Conservation (phyloP, 2,797 vertebrate species). For the Aldrovandia affinis region DNA sequence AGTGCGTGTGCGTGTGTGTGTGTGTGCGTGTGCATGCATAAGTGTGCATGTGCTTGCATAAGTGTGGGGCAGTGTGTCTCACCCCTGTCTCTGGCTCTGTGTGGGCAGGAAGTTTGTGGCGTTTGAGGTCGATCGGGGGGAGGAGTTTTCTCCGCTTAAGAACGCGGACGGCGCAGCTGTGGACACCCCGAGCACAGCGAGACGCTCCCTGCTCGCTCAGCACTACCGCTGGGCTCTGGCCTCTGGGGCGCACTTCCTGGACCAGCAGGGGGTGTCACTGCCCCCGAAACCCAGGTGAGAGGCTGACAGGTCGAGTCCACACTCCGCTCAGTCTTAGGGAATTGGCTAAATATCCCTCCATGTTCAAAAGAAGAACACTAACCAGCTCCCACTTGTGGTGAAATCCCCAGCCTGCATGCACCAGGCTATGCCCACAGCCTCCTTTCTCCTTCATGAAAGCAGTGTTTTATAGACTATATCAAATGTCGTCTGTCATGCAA, state of each 20-base stretch:
- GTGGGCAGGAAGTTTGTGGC: slow-evolving; percentile 84
- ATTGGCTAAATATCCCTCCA: too few relatives aligned
- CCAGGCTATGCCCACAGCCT: too few relatives aligned
- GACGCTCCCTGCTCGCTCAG: slow-evolving; percentile 79
- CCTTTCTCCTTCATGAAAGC: too few relatives aligned
- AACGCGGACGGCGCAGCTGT: slow-evolving; percentile 77
- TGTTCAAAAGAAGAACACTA: too few relatives aligned
- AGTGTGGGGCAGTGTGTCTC: too few relatives aligned
- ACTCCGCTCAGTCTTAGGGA: too few relatives aligned
- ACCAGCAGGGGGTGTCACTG: slow-evolving; percentile 64
- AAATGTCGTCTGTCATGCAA: too few relatives aligned
- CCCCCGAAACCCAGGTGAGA: slow-evolving; percentile 64
- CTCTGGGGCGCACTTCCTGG: slow-evolving; percentile 79
- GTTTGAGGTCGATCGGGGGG: slow-evolving; percentile 88
- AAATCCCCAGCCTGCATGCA: too few relatives aligned
- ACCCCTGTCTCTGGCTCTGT: too few relatives aligned
- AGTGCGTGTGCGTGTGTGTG: not conserved
- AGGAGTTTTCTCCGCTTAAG: slow-evolving; percentile 93
- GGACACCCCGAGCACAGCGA: slow-evolving; percentile 81
- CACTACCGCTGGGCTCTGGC: slow-evolving; percentile 85
- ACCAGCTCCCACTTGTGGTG: too few relatives aligned
- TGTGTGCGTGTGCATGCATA: not conserved
- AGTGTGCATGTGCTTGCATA: too few relatives aligned
- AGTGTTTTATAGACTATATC: too few relatives aligned
- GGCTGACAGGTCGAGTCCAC: not conserved